Conservation (phyloP, 2,113 vertebrate species). For the Sarotherodon lohbergeri region DNA sequence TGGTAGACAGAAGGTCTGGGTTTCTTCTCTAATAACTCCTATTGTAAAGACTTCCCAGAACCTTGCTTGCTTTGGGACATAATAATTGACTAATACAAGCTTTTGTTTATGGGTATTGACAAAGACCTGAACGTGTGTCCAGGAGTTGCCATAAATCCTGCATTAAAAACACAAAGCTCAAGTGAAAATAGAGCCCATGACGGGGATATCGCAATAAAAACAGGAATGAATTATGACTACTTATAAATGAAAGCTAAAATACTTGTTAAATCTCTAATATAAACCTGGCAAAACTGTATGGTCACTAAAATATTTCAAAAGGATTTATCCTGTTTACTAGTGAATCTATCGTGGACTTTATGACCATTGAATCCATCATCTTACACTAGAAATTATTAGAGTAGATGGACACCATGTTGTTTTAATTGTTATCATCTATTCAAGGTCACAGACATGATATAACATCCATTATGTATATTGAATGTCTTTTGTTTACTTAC, state of each 20-base stretch:
- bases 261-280: neutral
- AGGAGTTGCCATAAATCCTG: neutral
- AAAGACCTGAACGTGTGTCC: conserved; percentile 3
- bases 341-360: conserved; percentile 3
- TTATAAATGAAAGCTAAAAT: neutral
- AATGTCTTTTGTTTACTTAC: neutral
- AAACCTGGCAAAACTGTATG: neutral
- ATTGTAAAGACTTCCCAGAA: conserved; percentile 55
- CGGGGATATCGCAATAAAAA: neutral
- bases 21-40: conserved; percentile 50
- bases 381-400: conserved; percentile 15
- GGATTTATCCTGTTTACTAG: neutral
- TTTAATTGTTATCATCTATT: neutral
- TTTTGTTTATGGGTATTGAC: conserved; percentile 38
- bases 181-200: neutral
- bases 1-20: conserved; percentile 53
- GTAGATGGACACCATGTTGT: neutral
- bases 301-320: neutral
- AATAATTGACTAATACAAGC: conserved; percentile 22
- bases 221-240: neutral
- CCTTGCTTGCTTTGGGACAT: conserved; percentile 5
- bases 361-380: conserved; percentile 33
- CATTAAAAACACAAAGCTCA: neutral
- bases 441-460: neutral
- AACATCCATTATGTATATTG: fast-evolving